These are phyloP conservation scores for Liodrosophila aerea DNA, from an alignment of 2,888 invertebrate species.

Conservation along the genomic window DNA sequence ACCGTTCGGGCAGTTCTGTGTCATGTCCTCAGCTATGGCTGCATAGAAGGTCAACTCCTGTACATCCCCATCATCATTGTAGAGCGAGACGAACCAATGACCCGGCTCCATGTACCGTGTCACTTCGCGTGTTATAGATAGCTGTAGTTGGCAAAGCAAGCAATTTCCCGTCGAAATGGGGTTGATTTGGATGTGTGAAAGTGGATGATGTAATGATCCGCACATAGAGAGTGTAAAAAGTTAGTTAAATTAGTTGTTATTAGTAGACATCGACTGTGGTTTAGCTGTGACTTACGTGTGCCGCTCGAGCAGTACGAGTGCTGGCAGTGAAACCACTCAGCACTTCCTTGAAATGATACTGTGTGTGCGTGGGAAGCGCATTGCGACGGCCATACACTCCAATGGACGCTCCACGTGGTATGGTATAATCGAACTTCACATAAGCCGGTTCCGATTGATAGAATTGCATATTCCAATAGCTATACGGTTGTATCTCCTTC, in stretches of 20 bases:
- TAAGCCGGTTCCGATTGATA: conserved; percentile 96
- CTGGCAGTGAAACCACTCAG: conserved; percentile 95
- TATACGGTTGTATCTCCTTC: conserved; percentile 95
- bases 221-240: conserved; percentile 49
- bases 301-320: conserved; percentile 91
- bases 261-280: conserved; percentile 36
- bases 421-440: conserved; percentile 96
- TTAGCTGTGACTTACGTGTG: conserved; percentile 88
- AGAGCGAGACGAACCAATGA: conserved; percentile 97
- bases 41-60: conserved; percentile 94
- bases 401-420: conserved; percentile 94
- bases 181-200: not conserved
- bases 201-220: conserved; percentile 36
- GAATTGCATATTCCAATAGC: conserved; percentile 99
- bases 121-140: conserved; percentile 94
- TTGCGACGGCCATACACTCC: conserved; percentile 97
- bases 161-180: no score
- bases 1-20: conserved; percentile 96
- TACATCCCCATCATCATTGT: conserved; percentile 96
- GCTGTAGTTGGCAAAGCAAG: conserved; percentile 74
- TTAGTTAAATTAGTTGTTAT: conserved; percentile 33
- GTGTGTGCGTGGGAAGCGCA: conserved; percentile 96
- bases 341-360: conserved; percentile 97
- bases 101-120: conserved; percentile 98
- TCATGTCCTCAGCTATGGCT: conserved; percentile 94